Base-by-base conservation (phyloP, 2,797 vertebrate species). In the Acanthurus lineatus region DNA sequence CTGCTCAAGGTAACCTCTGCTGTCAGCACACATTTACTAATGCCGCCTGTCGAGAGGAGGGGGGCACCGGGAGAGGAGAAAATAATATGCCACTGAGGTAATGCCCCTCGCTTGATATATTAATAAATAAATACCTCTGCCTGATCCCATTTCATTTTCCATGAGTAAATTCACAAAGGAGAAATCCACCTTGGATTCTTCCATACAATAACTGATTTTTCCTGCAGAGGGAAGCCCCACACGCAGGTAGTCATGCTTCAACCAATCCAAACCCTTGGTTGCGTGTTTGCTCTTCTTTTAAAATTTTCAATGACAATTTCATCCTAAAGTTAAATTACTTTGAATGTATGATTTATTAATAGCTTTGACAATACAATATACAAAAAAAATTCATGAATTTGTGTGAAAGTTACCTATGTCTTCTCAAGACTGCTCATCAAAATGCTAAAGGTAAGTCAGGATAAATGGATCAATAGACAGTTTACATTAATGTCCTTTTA, bases 1-100 rank as follows among this genome's bases (percentile, higher is more conserved):
- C 87, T 80, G 91, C 92, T 95, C 95, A 96, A 96, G 95, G 95
- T 96, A 94, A 96, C 95, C 95, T 96, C 94, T 95, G 92, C 94
- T 96, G 95, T 95, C 95, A 94, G 91, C 85, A 89, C 86, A 90
- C 94, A 93, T 96, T 95, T 95, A 92, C 94, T 91, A 94, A 95
- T 93, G 92, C 85, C 20, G 90, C 92, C 91, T 85, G 77, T 82
- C 44, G 90, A 87, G 86, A 67, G 70, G 65, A 52, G 85, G 86
- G 83, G 85, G 67, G 69, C 56, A 84, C 52, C 38, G 63, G 74
- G 60, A 89, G 77, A 91, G 69, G 22, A 77, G 76, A 90, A 93
- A 93, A 91, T 94, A 92, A 95, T 93, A 92, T 90, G 88, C 79
- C 85, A 89, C 76, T 0, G 65, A 92, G 85, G 89, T 94, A 91